These are phyloP conservation scores for Callinectes sapidus DNA, from an alignment of 2,888 invertebrate species.

Conservation along the genomic window DNA sequence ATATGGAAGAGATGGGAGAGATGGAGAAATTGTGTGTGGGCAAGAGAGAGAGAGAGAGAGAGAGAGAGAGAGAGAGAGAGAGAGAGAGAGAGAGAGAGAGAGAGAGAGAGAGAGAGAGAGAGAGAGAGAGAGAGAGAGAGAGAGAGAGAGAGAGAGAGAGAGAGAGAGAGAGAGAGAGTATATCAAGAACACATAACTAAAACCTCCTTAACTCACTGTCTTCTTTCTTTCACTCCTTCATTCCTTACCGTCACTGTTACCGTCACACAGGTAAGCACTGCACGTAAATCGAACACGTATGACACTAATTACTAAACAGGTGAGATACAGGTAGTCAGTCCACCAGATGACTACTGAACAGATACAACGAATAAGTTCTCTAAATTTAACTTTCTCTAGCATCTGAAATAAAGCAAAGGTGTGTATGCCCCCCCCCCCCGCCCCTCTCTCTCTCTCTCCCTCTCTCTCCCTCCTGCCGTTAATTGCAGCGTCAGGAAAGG, in stretches of 20 bases:
- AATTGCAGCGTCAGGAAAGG: conserved; percentile 24
- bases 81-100: not conserved
- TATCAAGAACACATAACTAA: not conserved
- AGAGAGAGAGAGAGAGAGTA: not conserved
- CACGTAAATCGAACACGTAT: not conserved
- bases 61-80: not conserved
- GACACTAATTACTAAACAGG: not conserved
- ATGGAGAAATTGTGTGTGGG: not conserved
- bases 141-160: conserved; percentile 10
- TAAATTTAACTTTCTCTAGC: not conserved
- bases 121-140: not conserved
- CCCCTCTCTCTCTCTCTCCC: not conserved
- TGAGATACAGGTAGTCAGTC: not conserved
- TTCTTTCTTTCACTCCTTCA: not conserved
- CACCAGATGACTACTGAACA: not conserved
- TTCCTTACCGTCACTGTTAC: not conserved
- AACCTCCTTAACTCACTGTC: conserved; percentile 4
- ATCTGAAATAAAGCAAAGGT: not conserved
- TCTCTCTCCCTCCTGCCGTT: not conserved
- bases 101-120: conserved; percentile 5
- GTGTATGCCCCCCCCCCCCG: not conserved
- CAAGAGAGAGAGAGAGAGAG: conserved; percentile 18
- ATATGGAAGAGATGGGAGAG: not conserved
- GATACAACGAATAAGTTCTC: not conserved
- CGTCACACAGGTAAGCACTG: not conserved